Base-by-base conservation (phyloP, 2,888 invertebrate genomes). In the Alloscopus bannaensis region DNA sequence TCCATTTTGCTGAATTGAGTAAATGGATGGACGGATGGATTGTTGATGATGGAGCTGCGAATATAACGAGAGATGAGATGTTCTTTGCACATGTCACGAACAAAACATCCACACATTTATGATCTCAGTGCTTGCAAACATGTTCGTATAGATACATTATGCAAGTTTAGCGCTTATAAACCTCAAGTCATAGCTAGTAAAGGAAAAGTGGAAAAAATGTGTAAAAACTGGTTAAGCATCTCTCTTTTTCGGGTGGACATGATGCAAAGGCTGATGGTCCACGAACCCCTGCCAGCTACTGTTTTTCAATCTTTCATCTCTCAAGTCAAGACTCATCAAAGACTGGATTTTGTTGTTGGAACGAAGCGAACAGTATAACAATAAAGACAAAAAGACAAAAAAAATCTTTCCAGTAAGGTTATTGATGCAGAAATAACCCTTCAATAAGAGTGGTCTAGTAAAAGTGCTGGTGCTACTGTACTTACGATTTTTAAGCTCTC, bases 361-460 rank as follows among this genome's bases (percentile, higher is more conserved):
- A 47, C 31, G 31, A 36, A 57, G 13, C 13, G 42, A n/a, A 65
- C 24, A 31, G 62, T 22, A n/a, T 22, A 47, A 31, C 52, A 18
- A 42, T 13, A 66, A 47, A 59, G 59, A n/a, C 8, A 57, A 47
- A 20, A 29, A 29, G 47, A 65, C 22, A 18, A 50, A 75, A 66
- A 42, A 68, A 26, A 40, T 55, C n/a, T n/a, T n/a, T 76, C 75
- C 60, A 69, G 68, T 69, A 64, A 62, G 52, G 28, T 55, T 69
- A 76, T 76, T 76, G 76, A 76, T 76, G 76, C 76, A 76, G 68
- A 76, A 76, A 76, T 76, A 76, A 50, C 36, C 36, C 50, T 65
- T 36, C 28, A 20, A 31, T 22, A 45, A 59, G 57, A 47, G n/a
- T 45, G 57, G 13, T 26, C 31, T 47, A n/a, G n/a, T n/a, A 31